Evolutionary conservation across 2,797 vertebrate genomes (phyloP).

Genomic region (Holocentrus rufus): DNA sequence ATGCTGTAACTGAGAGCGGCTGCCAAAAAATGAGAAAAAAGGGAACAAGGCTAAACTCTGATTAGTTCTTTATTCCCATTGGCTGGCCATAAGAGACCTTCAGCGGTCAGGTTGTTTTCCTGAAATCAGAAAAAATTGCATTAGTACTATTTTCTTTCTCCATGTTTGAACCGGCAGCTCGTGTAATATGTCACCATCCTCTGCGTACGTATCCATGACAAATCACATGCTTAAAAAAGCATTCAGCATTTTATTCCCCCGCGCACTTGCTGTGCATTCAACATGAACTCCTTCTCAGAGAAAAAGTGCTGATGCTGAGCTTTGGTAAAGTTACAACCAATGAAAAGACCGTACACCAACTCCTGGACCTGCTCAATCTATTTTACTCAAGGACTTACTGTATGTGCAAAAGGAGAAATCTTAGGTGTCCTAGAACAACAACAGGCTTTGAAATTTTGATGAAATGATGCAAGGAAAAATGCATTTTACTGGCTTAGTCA

Average conservation of each 20-base stretch:
- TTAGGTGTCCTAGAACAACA: background rate
- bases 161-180: background rate
- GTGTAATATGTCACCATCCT: background rate
- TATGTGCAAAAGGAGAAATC: conserved; percentile 26
- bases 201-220: conserved; percentile 11
- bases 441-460: conserved; percentile 2
- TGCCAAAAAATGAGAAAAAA: background rate
- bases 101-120: background rate
- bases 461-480: background rate
- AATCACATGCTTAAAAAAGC: conserved; percentile 13
- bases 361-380: conserved; percentile 13
- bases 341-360: conserved; percentile 38
- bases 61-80: background rate
- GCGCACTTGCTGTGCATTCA: background rate
- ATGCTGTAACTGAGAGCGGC: conserved; percentile 6
- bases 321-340: conserved; percentile 27
- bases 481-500: background rate
- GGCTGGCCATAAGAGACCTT: background rate
- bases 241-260: background rate
- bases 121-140: conserved; percentile 16
- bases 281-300: conserved; percentile 7
- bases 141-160: background rate
- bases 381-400: conserved; percentile 1
- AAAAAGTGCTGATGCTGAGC: conserved; percentile 21
- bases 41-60: background rate